These are phyloP conservation scores for Phaenicophaeus curvirostris DNA, from an alignment of 2,797 vertebrate species.

Conservation along the genomic window DNA sequence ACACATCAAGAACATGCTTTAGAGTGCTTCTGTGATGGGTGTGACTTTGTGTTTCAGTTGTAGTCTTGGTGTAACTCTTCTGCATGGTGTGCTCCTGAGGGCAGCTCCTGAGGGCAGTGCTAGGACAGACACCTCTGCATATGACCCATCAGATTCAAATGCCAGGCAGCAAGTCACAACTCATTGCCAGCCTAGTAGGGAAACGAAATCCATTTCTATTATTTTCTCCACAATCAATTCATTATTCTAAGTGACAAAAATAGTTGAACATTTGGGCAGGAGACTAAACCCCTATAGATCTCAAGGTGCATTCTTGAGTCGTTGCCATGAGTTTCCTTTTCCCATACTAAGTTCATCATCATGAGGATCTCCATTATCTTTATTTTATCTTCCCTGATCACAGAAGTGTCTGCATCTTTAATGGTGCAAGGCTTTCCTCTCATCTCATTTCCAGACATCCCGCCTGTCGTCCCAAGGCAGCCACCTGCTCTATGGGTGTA, in stretches of 20 bases:
- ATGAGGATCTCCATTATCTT: neutral
- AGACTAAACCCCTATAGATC: neutral
- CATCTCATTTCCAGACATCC: neutral
- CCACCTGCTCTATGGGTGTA: neutral
- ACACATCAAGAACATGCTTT: neutral
- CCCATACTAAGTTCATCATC: neutral
- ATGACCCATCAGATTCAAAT: neutral
- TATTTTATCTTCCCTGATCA: neutral
- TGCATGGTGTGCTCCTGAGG: neutral
- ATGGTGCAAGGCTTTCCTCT: neutral
- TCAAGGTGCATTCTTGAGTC: neutral
- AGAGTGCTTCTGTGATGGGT: fast-evolving
- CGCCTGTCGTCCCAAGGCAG: neutral
- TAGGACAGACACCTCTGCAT: neutral
- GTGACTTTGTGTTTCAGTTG: neutral
- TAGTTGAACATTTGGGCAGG: neutral
- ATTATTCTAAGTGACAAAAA: neutral
- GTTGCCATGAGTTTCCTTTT: neutral
- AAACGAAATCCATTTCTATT: neutral
- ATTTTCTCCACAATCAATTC: too few relatives aligned
- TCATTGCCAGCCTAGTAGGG: neutral
- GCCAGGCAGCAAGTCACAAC: neutral
- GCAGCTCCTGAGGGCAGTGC: neutral
- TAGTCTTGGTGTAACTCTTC: neutral
- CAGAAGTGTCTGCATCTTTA: neutral